Conservation (phyloP, 2,113 vertebrate genomes). For the Dasyurus viverrinus region DNA sequence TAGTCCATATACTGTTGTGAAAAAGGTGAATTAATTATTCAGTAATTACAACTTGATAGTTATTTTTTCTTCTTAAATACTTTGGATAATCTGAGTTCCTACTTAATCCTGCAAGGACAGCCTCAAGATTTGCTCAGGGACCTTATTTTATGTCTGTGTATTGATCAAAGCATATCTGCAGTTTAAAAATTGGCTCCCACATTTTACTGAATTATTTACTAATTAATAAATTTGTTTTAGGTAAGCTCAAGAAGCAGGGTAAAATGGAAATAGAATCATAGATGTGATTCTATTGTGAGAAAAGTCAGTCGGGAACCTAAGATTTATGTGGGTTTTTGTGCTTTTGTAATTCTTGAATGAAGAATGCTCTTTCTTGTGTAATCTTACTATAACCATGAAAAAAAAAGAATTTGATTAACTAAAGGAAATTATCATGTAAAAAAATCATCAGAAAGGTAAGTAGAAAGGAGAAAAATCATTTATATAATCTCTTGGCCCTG, state of each 20-base stretch:
- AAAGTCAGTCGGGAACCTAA: neutral
- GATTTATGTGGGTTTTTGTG: conserved; percentile 3
- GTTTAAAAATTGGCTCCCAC: neutral
- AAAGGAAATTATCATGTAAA: conserved; percentile 27
- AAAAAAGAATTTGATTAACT: conserved; percentile 46
- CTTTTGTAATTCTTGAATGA: conserved; percentile 8
- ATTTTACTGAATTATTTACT: neutral
- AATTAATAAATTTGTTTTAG: conserved; percentile 10
- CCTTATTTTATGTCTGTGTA: conserved; percentile 3
- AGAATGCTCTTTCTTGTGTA: neutral
- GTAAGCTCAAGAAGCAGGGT: neutral
- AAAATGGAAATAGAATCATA: neutral
- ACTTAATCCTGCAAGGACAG: neutral
- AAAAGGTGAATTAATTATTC: conserved; percentile 52
- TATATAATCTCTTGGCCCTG: neutral
- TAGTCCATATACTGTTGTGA: neutral
- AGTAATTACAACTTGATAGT: conserved; percentile 47
- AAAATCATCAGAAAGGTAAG: conserved; percentile 21
- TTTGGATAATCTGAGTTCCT: conserved; percentile 30
- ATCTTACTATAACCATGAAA: neutral
- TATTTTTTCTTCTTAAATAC: neutral
- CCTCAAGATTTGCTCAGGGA: neutral
- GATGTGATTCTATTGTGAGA: neutral
- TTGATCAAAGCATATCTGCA: neutral
- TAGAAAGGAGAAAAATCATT: neutral